Evolutionary conservation across 64 coral and sea anemone genomes (phyloP).

Genomic region (Dendrophyllia cribrosa): DNA sequence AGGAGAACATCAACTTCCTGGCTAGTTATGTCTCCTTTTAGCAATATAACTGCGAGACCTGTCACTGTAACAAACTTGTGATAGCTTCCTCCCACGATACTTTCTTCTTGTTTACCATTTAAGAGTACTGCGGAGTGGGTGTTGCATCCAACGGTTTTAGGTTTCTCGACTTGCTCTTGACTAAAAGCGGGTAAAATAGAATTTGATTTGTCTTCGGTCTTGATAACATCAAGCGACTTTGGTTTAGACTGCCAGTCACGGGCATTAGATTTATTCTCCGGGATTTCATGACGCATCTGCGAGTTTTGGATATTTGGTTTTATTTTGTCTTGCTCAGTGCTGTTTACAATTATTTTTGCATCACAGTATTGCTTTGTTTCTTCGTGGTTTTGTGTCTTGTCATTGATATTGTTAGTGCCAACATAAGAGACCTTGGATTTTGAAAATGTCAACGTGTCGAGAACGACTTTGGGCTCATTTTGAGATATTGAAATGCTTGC

Average conservation of each 20-base stretch:
- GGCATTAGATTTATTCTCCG: background rate
- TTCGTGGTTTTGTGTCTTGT: too few species aligned
- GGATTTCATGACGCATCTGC: background rate
- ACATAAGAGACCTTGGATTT: too few species aligned
- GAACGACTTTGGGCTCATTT: too few species aligned
- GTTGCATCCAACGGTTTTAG: background rate
- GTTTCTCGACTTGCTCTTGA: background rate
- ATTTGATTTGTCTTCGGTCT: background rate
- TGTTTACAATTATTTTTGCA: background rate
- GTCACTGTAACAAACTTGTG: background rate
- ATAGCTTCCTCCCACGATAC: background rate
- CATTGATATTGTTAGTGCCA: background rate
- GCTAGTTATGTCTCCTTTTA: conserved; percentile 6
- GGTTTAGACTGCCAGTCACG: background rate
- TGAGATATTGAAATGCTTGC: too few species aligned
- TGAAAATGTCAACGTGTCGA: too few species aligned
- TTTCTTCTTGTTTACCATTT: background rate
- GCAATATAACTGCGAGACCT: background rate
- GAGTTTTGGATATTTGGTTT: background rate
- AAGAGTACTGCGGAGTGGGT: background rate
- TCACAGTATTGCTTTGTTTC: background rate
- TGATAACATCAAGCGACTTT: background rate
- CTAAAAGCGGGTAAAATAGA: background rate
- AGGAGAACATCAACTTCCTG: background rate
- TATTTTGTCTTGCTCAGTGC: background rate